phyloP scores from a whole-genome alignment of 1,140 invertebrate species.

The Venustaconcha ellipsiformis region DNA sequence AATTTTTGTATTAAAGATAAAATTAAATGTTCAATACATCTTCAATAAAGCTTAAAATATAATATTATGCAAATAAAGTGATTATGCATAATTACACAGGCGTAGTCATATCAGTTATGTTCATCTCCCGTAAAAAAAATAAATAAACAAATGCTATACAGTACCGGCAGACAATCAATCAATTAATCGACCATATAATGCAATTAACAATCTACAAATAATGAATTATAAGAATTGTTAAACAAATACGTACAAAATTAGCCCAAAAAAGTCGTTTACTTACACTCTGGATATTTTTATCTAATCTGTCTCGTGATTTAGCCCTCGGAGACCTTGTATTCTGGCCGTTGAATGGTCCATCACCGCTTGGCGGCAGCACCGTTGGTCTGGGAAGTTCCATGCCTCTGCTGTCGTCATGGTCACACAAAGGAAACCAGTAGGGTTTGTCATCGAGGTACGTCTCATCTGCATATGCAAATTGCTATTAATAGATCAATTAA shows the following conservation, averaged over 20 bases:
- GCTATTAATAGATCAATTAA: constrained; percentile 18
- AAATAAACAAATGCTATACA: too few species aligned
- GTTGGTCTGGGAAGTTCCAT: constrained; percentile 61
- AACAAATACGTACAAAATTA: background rate
- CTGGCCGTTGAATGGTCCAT: constrained; percentile 12
- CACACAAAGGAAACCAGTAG: constrained; percentile 72
- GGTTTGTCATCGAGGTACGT: constrained; percentile 72
- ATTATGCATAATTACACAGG: too few species aligned
- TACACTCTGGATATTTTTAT: constrained; percentile 20
- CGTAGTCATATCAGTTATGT: too few species aligned
- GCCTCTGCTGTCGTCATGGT: constrained; percentile 53
- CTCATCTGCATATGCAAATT: constrained; percentile 60
- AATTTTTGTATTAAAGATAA: too few species aligned
- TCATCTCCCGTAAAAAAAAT: too few species aligned
- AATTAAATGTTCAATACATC: too few species aligned
- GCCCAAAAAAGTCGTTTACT: background rate
- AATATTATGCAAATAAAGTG: too few species aligned
- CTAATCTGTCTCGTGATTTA: constrained; percentile 22
- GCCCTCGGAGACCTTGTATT: constrained; percentile 14
- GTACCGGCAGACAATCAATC: too few species aligned
- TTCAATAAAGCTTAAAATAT: too few species aligned
- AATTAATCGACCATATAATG: too few species aligned
- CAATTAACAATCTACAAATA: background rate
- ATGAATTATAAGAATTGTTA: background rate
- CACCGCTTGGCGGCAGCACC: constrained; percentile 48